Percentiles rank a stretch among this genome's conserved stretches.
phyloP scores from a whole-genome alignment of 2,797 vertebrate genomes.

The Aselliscus stoliczkanus region DNA sequence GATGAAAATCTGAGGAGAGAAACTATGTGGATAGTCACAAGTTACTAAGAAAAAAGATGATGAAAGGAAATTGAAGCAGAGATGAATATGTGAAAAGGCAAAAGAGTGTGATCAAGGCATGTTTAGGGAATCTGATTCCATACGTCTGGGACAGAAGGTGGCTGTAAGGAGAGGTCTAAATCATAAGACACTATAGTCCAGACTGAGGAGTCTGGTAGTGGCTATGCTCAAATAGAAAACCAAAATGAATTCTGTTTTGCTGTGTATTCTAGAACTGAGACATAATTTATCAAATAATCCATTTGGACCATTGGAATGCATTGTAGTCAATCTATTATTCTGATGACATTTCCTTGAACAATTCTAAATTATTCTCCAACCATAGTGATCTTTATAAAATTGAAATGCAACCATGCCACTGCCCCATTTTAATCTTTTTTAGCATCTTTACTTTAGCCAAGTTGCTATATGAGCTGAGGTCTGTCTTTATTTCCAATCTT shows the following conservation, averaged over 20 bases:
- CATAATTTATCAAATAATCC: background rate
- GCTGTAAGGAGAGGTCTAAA: background rate
- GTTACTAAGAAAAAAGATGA: background rate
- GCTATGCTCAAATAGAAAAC: background rate
- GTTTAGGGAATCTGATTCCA: background rate
- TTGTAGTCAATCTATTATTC: background rate
- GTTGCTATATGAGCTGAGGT: background rate
- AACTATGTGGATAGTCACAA: background rate
- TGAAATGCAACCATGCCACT: background rate
- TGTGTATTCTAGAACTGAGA: background rate
- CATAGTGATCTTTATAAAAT: background rate
- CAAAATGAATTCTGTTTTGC: background rate
- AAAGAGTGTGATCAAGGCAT: background rate
- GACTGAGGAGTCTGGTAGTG: background rate
- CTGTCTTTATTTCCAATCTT: background rate
- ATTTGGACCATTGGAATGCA: background rate
- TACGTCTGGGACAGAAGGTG: background rate
- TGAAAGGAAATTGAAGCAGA: background rate
- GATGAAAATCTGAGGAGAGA: background rate
- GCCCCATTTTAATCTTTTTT: background rate
- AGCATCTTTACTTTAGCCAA: background rate
- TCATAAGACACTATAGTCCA: background rate
- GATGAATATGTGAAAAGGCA: background rate
- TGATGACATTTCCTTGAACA: background rate
- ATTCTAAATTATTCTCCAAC: background rate